Conservation (phyloP, 1,140 invertebrate genomes). For the Ridgeia piscesae region DNA sequence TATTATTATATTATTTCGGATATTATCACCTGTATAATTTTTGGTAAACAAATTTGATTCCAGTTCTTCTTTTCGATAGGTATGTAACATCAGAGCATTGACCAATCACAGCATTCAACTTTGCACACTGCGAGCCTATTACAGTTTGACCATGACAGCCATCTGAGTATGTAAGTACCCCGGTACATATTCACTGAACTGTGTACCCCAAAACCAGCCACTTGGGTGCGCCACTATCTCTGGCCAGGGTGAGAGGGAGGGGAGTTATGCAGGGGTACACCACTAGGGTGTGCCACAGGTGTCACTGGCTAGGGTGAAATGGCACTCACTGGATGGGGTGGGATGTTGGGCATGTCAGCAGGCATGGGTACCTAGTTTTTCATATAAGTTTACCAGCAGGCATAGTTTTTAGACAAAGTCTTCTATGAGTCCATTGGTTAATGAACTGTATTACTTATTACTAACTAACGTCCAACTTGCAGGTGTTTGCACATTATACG, state of each 20-base stretch:
- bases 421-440: too few species aligned
- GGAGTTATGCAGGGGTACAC: not conserved
- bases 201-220: not conserved
- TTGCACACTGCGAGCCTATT: not conserved
- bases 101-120: not conserved
- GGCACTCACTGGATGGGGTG: too few species aligned
- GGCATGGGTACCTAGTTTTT: not conserved
- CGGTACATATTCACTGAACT: not conserved
- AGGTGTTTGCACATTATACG: too few species aligned
- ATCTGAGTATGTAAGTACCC: not conserved
- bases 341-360: not conserved
- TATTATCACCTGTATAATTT: too few species aligned
- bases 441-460: too few species aligned
- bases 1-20: too few species aligned
- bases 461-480: too few species aligned
- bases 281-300: not conserved
- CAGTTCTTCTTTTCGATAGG: not conserved
- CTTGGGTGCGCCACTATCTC: too few species aligned
- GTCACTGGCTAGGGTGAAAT: not conserved
- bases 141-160: not conserved
- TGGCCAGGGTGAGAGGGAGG: not conserved
- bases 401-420: too few species aligned
- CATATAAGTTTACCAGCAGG: too few species aligned
- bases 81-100: not conserved
- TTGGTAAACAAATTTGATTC: too few species aligned